phyloP scores from a whole-genome alignment of 1,140 invertebrate species.

The Sinella curviseta region DNA sequence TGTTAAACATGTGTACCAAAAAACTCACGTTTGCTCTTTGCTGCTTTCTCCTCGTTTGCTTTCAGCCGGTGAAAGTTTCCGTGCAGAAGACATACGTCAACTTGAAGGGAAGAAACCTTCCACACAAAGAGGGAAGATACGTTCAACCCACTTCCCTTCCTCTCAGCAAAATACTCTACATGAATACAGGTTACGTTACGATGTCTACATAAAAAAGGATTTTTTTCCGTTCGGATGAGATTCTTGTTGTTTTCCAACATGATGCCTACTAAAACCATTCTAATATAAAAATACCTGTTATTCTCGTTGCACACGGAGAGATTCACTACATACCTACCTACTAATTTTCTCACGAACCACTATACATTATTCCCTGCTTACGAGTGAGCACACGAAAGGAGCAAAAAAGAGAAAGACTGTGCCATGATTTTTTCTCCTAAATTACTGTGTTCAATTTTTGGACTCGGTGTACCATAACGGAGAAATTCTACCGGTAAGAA shows the following conservation, averaged over 20 bases:
- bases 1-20: no score
- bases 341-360: no score
- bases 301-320: background rate
- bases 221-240: background rate
- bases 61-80: constrained; percentile 2
- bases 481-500: background rate
- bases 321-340: no score
- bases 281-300: background rate
- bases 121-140: background rate
- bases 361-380: background rate
- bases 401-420: no score
- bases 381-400: no score
- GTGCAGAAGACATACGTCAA: constrained; percentile 13
- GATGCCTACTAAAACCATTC: background rate
- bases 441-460: background rate
- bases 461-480: background rate
- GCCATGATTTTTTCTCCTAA: background rate
- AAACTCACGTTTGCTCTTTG: no score
- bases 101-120: background rate
- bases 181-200: background rate
- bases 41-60: no score
- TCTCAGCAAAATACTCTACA: constrained; percentile 9
- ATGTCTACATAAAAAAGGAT: constrained; percentile 2
- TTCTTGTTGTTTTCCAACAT: constrained; percentile 15
- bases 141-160: constrained; percentile 6